These are phyloP conservation scores for Laupala kohalensis DNA, from an alignment of 1,140 invertebrate species.

Conservation along the genomic window DNA sequence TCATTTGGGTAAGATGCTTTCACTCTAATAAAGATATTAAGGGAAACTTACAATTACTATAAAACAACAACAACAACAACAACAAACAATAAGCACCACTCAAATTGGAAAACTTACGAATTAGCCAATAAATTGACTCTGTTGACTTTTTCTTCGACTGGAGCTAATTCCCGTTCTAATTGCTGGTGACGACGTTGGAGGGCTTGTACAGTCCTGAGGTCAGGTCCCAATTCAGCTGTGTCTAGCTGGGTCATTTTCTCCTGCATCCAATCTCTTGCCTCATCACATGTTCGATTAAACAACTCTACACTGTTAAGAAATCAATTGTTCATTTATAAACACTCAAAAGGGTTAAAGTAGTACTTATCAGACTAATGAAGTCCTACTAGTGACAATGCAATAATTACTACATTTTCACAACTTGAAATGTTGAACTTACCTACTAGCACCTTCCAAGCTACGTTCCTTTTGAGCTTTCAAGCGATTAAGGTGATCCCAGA, in stretches of 20 bases:
- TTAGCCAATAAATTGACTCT: slow-evolving; percentile 69
- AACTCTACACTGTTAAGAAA: slow-evolving; percentile 67
- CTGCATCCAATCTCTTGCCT: slow-evolving; percentile 85
- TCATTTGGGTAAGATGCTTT: slow-evolving; percentile 86
- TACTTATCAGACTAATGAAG: too few relatives aligned
- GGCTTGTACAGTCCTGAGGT: slow-evolving; percentile 82
- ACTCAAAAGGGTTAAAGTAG: too few relatives aligned
- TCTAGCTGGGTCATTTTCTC: slow-evolving; percentile 83
- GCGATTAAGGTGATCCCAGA: slow-evolving; percentile 79
- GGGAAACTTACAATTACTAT: too few relatives aligned
- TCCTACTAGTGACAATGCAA: too few relatives aligned
- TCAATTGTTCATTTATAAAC: neutral
- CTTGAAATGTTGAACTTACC: slow-evolving; percentile 28
- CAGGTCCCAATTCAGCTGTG: slow-evolving; percentile 60
- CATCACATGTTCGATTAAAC: slow-evolving; percentile 85
- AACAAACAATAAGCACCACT: too few relatives aligned
- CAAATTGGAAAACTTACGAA: slow-evolving; percentile 35
- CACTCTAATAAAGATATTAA: slow-evolving; percentile 39
- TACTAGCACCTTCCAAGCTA: slow-evolving; percentile 78
- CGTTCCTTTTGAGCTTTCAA: slow-evolving; percentile 83
- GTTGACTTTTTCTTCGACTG: slow-evolving; percentile 73
- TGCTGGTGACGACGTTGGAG: slow-evolving; percentile 79
- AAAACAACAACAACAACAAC: neutral
- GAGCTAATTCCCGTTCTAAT: slow-evolving; percentile 76
- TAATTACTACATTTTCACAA: too few relatives aligned